Conservation (phyloP, 92 coral and sea anemone genomes). For the Heliopora coerulea region DNA sequence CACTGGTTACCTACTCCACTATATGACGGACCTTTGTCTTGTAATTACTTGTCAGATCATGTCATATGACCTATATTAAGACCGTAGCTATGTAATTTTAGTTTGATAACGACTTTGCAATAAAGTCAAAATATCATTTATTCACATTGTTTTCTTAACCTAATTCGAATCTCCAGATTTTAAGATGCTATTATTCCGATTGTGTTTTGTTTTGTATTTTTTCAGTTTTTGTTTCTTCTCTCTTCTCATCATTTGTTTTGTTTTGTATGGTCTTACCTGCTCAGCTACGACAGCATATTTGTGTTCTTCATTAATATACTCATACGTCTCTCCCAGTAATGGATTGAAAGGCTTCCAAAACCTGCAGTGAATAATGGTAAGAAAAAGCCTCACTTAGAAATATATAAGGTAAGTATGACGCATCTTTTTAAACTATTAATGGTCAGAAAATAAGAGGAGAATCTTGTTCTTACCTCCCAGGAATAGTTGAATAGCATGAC, state of each 20-base stretch:
- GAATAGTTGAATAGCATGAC: constrained; percentile 89
- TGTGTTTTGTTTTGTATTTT: too few relatives aligned
- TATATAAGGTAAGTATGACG: background rate
- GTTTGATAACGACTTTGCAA: too few relatives aligned
- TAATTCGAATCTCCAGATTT: too few relatives aligned
- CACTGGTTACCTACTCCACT: too few relatives aligned
- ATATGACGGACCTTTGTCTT: too few relatives aligned
- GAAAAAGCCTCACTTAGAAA: background rate
- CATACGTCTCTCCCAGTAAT: constrained; percentile 95
- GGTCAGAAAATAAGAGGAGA: too few relatives aligned
- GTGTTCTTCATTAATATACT: constrained; percentile 74
- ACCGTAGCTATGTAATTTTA: too few relatives aligned
- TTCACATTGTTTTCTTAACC: too few relatives aligned
- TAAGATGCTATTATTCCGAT: too few relatives aligned
- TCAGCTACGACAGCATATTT: constrained; percentile 87
- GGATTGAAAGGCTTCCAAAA: constrained; percentile 99
- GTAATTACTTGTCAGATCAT: too few relatives aligned
- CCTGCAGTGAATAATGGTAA: constrained; percentile 42
- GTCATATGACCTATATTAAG: too few relatives aligned
- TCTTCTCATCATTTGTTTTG: background rate
- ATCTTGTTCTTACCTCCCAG: constrained; percentile 92
- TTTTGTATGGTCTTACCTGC: constrained; percentile 55
- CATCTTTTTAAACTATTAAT: background rate
- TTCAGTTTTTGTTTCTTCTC: background rate
- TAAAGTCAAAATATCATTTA: too few relatives aligned